phyloP scores from a whole-genome alignment of 2,888 invertebrate genomes.

The Imbricaverruca yamaguchii region DNA sequence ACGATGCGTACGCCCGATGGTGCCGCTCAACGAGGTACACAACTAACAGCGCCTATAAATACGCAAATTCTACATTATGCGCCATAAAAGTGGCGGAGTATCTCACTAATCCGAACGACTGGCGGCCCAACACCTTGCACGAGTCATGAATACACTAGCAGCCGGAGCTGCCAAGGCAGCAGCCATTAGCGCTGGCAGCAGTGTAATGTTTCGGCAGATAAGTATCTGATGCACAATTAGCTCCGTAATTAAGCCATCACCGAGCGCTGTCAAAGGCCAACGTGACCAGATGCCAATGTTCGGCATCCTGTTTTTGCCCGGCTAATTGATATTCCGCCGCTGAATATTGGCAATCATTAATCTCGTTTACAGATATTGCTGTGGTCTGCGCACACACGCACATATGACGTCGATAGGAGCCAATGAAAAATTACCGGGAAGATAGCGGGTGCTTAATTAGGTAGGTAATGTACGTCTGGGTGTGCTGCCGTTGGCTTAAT shows the following conservation, averaged over 20 bases:
- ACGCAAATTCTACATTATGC: neutral
- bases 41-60: neutral
- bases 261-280: neutral
- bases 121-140: neutral
- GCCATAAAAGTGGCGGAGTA: neutral
- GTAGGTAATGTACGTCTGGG: neutral
- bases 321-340: neutral
- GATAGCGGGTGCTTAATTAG: neutral
- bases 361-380: slow-evolving; percentile 17
- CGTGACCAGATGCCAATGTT: neutral
- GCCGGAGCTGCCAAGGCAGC: neutral
- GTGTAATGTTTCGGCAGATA: neutral
- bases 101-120: too few relatives aligned
- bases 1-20: neutral
- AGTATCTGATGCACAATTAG: neutral
- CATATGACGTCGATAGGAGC: neutral
- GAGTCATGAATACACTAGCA: neutral
- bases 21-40: neutral
- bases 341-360: slow-evolving; percentile 3
- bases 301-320: neutral
- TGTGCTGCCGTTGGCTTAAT: neutral
- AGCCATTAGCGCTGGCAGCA: neutral
- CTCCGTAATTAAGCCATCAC: neutral
- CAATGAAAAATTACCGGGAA: slow-evolving; percentile 16
- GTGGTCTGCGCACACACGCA: neutral